A percentile compares a stretch with the other conserved stretches of the same genome.
Evolutionary conservation across 1,140 invertebrate genomes (phyloP).

Genomic region (Oncopodura yosiiana): DNA sequence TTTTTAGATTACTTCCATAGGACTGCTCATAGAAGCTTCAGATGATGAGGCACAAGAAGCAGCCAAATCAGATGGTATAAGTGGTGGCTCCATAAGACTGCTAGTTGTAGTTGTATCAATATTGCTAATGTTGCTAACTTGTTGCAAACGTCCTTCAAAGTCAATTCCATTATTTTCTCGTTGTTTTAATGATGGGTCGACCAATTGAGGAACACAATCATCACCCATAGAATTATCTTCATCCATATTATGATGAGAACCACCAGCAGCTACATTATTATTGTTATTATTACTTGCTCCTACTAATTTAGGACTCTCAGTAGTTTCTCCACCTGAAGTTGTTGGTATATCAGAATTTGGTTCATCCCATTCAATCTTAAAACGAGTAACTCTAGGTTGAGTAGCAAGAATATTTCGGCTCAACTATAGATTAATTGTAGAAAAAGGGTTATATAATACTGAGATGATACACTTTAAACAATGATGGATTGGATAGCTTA

Average conservation of each 20-base stretch:
- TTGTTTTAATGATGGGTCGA: neutral
- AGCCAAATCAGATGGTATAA: slow-evolving; percentile 1
- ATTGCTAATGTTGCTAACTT: too few relatives aligned
- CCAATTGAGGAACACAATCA: slow-evolving; percentile 6
- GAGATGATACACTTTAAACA: neutral
- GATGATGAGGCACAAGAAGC: slow-evolving; percentile 1
- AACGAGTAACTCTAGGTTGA: slow-evolving; percentile 86
- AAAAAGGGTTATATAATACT: neutral
- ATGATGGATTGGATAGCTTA: slow-evolving; percentile 36
- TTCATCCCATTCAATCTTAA: slow-evolving; percentile 97
- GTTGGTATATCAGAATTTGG: slow-evolving; percentile 22
- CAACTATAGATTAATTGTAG: slow-evolving; percentile 44
- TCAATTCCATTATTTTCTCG: slow-evolving; percentile 6
- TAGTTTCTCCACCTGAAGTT: neutral
- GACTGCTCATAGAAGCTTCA: slow-evolving; percentile 15
- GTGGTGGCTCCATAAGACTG: slow-evolving; percentile 15
- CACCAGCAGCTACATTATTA: neutral
- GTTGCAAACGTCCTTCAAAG: neutral
- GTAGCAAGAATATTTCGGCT: slow-evolving; percentile 86
- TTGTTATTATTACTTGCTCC: neutral
- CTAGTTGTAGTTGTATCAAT: slow-evolving; percentile 5
- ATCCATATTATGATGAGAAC: neutral
- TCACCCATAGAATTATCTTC: slow-evolving; percentile 17
- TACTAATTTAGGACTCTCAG: neutral
- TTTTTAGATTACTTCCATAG: slow-evolving; percentile 28